These are phyloP conservation scores for Myotis brandtii DNA, from an alignment of 2,113 vertebrate species.

Conservation along the genomic window DNA sequence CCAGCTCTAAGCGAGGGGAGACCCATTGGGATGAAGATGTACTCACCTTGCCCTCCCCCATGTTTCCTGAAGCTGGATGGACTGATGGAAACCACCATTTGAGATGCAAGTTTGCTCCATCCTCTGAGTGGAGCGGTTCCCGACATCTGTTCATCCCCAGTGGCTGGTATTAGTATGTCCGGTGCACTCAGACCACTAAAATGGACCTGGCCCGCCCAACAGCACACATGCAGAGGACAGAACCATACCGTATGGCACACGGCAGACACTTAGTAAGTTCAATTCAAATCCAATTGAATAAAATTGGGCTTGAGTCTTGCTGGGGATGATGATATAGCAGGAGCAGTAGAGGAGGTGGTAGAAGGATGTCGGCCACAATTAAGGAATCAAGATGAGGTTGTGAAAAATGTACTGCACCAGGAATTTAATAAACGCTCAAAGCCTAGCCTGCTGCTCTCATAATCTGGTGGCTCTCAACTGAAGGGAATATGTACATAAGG, in stretches of 20 bases:
- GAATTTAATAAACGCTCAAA: neutral
- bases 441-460: neutral
- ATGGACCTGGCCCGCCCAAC: fast-evolving
- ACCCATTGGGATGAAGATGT: neutral
- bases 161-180: neutral
- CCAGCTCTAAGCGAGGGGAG: neutral
- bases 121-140: neutral
- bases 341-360: neutral
- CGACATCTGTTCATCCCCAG: neutral
- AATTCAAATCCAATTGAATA: neutral
- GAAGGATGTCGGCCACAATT: neutral
- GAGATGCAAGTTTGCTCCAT: neutral
- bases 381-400: neutral
- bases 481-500: neutral
- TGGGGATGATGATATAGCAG: neutral
- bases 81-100: neutral
- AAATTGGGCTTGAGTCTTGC: neutral
- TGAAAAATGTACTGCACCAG: neutral
- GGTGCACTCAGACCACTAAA: neutral
- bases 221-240: neutral
- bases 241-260: neutral
- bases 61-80: neutral
- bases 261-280: neutral
- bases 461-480: neutral
- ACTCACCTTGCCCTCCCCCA: neutral